These are phyloP conservation scores for Agapostemon virescens DNA, from an alignment of 2,888 invertebrate genomes.

Conservation along the genomic window DNA sequence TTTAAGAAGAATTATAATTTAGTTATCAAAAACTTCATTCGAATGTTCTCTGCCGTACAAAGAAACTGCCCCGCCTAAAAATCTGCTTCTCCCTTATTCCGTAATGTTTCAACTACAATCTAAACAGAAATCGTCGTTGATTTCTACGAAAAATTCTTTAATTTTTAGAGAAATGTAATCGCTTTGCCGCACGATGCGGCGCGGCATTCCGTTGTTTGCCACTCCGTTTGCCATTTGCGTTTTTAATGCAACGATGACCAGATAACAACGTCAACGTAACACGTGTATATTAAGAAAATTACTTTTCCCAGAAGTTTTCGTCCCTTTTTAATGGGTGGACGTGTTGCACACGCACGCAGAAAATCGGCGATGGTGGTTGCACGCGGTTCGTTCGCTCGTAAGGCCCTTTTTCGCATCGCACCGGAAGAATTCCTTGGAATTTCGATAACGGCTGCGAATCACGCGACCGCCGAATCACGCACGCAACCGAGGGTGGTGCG, in stretches of 20 bases:
- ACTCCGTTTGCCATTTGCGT: not conserved
- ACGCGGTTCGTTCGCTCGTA: not conserved
- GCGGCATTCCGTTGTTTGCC: not conserved
- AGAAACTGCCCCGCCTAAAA: too few species aligned
- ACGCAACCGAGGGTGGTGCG: constrained; percentile 41
- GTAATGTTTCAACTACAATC: too few species aligned
- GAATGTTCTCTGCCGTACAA: too few species aligned
- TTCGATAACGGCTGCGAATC: constrained; percentile 50
- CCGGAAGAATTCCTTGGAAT: constrained; percentile 49
- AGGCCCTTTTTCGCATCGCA: constrained; percentile 8
- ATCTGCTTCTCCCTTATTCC: too few species aligned
- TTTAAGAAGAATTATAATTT: too few species aligned
- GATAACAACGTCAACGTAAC: constrained; percentile 14
- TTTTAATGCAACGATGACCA: constrained; percentile 1
- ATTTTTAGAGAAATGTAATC: too few species aligned
- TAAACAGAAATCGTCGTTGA: too few species aligned
- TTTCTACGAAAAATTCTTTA: too few species aligned
- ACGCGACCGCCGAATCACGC: constrained; percentile 50
- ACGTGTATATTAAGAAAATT: constrained; percentile 29
- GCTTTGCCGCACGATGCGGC: too few species aligned
- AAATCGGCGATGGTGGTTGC: not conserved
- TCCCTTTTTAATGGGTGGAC: not conserved
- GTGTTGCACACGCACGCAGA: not conserved
- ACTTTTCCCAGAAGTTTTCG: constrained; percentile 23
- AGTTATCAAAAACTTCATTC: too few species aligned